phyloP scores from a whole-genome alignment of 2,888 invertebrate species.

The Perithous albicinctus region DNA sequence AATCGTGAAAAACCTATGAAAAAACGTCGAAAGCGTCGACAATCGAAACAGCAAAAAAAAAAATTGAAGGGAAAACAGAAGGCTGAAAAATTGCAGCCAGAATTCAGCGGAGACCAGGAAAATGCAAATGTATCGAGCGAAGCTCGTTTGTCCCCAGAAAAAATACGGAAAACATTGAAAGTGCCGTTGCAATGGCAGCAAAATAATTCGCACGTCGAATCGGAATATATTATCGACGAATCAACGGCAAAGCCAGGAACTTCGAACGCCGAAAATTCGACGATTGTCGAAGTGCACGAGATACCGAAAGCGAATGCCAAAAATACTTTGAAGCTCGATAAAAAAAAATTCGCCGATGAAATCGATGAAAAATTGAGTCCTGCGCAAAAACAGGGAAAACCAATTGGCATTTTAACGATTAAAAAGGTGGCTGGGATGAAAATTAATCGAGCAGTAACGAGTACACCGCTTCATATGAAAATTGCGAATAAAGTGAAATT shows the following conservation, averaged over 20 bases:
- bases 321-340: not conserved
- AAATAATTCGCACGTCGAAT: not conserved
- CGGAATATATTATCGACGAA: not conserved
- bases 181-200: too few species aligned
- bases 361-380: not conserved
- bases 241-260: not conserved
- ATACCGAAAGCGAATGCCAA: not conserved
- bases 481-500: constrained; percentile 5
- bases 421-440: not conserved
- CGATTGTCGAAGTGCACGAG: not conserved
- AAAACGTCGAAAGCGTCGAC: constrained; percentile 2
- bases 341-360: not conserved
- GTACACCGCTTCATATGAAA: constrained; percentile 47
- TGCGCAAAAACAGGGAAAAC: not conserved
- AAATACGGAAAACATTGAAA: not conserved
- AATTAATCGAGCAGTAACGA: constrained; percentile 38
- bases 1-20: not conserved
- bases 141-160: not conserved
- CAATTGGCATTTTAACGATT: not conserved
- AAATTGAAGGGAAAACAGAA: not conserved
- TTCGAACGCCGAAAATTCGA: too few species aligned
- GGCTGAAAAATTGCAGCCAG: not conserved
- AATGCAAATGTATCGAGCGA: not conserved
- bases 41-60: constrained; percentile 1
- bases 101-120: not conserved